Evolutionary conservation across 2,113 vertebrate genomes (phyloP), one percentile per base, ranked within the genome.

Genomic region (Microcebus lehilahytsara): DNA sequence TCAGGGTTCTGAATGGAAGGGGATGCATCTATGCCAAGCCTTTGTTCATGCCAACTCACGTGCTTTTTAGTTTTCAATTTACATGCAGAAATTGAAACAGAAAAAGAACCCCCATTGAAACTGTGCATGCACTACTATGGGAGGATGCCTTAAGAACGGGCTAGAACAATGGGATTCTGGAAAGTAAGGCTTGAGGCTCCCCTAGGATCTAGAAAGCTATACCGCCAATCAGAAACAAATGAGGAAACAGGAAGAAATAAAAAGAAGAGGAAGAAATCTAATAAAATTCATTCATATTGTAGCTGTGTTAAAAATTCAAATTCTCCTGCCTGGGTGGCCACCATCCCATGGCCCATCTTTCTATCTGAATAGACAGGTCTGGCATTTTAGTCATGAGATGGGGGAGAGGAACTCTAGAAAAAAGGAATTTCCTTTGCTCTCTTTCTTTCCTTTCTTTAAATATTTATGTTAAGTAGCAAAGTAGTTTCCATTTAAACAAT

Each of bases 71-170:
- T 93, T 80, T 97, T 81, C 81, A 77, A 53, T 91, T 97, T 93
- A 60, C 46, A 62, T 66, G 60, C 72, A 89, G 72, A 86, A 93
- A 89, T 14, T 81, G 51, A 80, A 91, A 93, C 13, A 69, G 79
- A 91, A 87, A 89, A 81, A 93, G 85, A 93, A 91, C 94, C 81
- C 77, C 75, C 67, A 32, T 5, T 88, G 89, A 93, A 95, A 22
- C 32, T 5, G 8, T 19, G 34, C 60, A 34, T 40, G 34, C 19
- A 77, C 9, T 71, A 66, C 83, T 81, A 60, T 62, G 53, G 71
- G 58, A 91, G 37, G 37, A 75, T 25, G 27, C 22, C 80, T 93
- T 77, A 64, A 78, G 66, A 93, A 71, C 30, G 7, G 4, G 23
- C n/a, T 25, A 11, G 46, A 84, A 69, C 80, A 66, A 69, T 46